phyloP scores from a whole-genome alignment of 2,888 invertebrate genomes.

The Colostygia pectinataria region DNA sequence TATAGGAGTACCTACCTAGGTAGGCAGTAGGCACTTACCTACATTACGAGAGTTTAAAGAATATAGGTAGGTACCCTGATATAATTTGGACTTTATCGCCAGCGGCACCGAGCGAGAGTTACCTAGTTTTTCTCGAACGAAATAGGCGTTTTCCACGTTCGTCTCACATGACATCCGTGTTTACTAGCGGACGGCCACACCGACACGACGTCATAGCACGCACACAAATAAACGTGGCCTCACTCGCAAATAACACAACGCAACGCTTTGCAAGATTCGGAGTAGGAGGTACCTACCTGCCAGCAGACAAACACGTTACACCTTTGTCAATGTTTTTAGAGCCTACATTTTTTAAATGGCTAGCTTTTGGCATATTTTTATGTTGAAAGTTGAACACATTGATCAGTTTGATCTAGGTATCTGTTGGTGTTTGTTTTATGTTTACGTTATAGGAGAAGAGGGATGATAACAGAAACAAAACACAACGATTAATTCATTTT shows the following conservation, averaged over 20 bases:
- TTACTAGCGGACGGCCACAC: conserved; percentile 63
- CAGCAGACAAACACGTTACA: conserved; percentile 23
- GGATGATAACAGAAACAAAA: too few species aligned
- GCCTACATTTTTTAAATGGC: neutral
- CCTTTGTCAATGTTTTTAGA: conserved; percentile 17
- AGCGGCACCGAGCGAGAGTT: too few species aligned
- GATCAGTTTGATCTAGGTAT: too few species aligned
- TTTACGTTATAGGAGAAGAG: too few species aligned
- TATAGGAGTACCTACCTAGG: too few species aligned
- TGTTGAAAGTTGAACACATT: neutral
- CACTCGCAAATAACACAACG: conserved; percentile 63
- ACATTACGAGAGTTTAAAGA: too few species aligned
- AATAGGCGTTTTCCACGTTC: conserved; percentile 44
- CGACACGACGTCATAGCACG: conserved; percentile 69
- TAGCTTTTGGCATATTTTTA: neutral
- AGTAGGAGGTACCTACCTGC: conserved; percentile 14
- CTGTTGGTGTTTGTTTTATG: too few species aligned
- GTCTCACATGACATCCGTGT: conserved; percentile 61
- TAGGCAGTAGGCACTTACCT: too few species aligned
- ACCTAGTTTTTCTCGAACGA: conserved; percentile 33
- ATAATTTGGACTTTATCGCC: too few species aligned
- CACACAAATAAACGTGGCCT: conserved; percentile 67
- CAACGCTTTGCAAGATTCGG: conserved; percentile 28
- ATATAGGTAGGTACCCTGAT: too few species aligned
- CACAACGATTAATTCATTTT: too few species aligned